These are phyloP conservation scores for Chironomus tepperi DNA, from an alignment of 1,140 invertebrate species.

Conservation along the genomic window DNA sequence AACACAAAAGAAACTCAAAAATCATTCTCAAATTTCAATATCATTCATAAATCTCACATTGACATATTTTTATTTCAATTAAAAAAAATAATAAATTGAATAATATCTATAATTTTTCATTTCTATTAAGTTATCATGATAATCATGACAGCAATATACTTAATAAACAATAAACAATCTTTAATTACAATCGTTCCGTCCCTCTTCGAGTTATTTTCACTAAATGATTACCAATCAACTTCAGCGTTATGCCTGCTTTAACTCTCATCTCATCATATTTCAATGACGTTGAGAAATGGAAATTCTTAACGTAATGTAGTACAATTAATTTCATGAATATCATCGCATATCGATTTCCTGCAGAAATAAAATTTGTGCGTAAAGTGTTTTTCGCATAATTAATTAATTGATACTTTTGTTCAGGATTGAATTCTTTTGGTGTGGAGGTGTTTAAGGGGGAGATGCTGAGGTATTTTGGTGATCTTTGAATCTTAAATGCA, in stretches of 20 bases:
- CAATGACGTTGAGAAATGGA: slow-evolving; percentile 12
- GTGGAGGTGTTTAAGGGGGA: too few species aligned
- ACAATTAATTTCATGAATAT: slow-evolving; percentile 16
- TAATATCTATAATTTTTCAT: background rate
- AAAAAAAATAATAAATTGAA: background rate
- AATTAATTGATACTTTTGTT: background rate
- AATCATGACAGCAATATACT: background rate
- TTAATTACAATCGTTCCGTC: background rate
- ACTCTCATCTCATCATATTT: slow-evolving; percentile 8
- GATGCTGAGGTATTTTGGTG: too few species aligned
- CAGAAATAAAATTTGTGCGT: background rate
- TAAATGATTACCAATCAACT: slow-evolving; percentile 18
- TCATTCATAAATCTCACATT: background rate
- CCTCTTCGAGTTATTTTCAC: background rate
- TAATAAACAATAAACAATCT: background rate
- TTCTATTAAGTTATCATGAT: background rate
- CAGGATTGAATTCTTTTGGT: background rate
- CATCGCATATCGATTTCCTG: slow-evolving; percentile 19
- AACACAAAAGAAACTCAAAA: background rate
- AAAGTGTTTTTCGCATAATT: background rate
- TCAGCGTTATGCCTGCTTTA: slow-evolving; percentile 11
- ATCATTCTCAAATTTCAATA: background rate
- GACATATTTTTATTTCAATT: background rate
- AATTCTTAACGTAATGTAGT: slow-evolving; percentile 6
- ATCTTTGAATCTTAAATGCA: too few species aligned